Base-by-base conservation (phyloP, 2,797 vertebrate species). In the Falco columbarius region DNA sequence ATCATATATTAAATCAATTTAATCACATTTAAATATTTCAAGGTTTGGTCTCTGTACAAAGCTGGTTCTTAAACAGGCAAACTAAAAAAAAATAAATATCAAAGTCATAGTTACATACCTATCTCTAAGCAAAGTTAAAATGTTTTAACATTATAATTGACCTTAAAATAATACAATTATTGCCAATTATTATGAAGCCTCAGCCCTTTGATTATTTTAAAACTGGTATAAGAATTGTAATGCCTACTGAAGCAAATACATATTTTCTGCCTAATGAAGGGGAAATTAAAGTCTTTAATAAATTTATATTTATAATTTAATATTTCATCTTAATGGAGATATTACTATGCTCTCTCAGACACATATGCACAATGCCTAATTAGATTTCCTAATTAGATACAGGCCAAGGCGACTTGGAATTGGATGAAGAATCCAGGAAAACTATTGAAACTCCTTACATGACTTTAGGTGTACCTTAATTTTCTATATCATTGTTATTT, bases 21-120 rank as follows among this genome's bases (percentile, higher is more conserved):
- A 92, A 96, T 95, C 87, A 88, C 59, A 96, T 97, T 98, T 89
- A 96, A 97, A 94, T 91, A 83, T 95, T 96, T 95, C 59, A 94
- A 68, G 46, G 54, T 55, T 85, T 94, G 29, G 27, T 70, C 36
- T 79, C 40, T 36, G 7, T 80, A 83, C 26, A 72, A 95, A 81
- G 12, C 30, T 65, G 10, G 8, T 51, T 85, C 55, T 68, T 76
- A 83, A 91, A 75, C 5, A 55, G 21, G 9, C 4, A 86, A 81
- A 17, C n/a, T 63, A 7, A 84, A 75, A 75, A 17, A 59, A 2
- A n/a, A 42, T 58, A 10, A 2, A 7, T 30, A 56, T 10, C 12
- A 49, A 88, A 84, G 7, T 81, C 58, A 29, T 54, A 67, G 26
- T 26, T 79, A 40, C 5, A 23, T 21, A 47, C 3, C 12, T 49